These are phyloP conservation scores for Zaprionus gabonicus DNA, from an alignment of 1,140 invertebrate species.

Conservation along the genomic window DNA sequence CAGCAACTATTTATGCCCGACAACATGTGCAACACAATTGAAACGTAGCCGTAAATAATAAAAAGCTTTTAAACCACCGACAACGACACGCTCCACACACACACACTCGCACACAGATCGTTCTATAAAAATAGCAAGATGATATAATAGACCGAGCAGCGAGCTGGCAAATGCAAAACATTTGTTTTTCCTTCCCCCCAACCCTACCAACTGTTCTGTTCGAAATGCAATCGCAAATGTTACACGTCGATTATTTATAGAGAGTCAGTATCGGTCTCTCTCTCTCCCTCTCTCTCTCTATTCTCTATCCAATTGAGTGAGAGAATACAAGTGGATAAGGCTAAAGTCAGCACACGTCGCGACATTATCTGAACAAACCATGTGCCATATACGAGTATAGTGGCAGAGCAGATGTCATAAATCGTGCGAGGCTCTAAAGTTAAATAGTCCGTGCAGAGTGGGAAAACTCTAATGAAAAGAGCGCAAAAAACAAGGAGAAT, in stretches of 20 bases:
- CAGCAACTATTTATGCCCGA: constrained; percentile 1
- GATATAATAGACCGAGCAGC: constrained; percentile 28
- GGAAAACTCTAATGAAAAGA: constrained; percentile 51
- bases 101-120: background rate
- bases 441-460: constrained; percentile 36
- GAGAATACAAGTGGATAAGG: constrained; percentile 15
- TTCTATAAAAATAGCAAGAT: constrained; percentile 52
- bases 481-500: constrained; percentile 1
- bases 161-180: constrained; percentile 29
- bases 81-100: constrained; percentile 11
- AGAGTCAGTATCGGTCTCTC: background rate
- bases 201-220: background rate
- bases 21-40: constrained; percentile 14
- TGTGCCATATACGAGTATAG: background rate
- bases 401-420: constrained; percentile 23
- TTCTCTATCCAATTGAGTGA: constrained; percentile 21
- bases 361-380: constrained; percentile 7
- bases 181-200: constrained; percentile 17
- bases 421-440: constrained; percentile 27
- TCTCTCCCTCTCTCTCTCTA: background rate
- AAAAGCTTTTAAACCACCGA: constrained; percentile 47
- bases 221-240: constrained; percentile 29
- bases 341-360: constrained; percentile 15
- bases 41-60: constrained; percentile 24
- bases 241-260: constrained; percentile 41